Evolutionary conservation across 2,888 invertebrate species (phyloP).

Genomic region (Caenorhabditis sp.): DNA sequence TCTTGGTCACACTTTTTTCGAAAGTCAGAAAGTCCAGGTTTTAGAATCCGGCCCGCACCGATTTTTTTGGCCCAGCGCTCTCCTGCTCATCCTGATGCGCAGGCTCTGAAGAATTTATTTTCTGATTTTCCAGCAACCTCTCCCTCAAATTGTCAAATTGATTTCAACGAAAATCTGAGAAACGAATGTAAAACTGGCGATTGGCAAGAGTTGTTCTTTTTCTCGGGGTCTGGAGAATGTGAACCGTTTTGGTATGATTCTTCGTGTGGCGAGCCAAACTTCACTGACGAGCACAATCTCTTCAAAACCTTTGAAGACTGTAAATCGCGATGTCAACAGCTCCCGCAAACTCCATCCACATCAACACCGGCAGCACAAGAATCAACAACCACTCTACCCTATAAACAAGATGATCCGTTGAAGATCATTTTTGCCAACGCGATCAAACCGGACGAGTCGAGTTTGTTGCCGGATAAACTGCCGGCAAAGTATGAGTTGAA

Average conservation of each 20-base stretch:
- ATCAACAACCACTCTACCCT: conserved; percentile 5
- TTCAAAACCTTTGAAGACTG: conserved; percentile 39
- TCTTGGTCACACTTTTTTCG: too few relatives aligned
- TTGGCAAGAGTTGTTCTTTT: conserved; percentile 47
- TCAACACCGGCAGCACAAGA: conserved; percentile 4
- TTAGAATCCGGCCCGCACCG: too few relatives aligned
- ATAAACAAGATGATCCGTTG: conserved; percentile 25
- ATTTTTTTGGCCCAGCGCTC: too few relatives aligned
- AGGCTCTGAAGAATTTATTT: too few relatives aligned
- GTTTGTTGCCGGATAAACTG: conserved; percentile 28
- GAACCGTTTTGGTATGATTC: conserved; percentile 64
- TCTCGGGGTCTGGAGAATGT: conserved; percentile 33
- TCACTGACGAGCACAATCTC: conserved; percentile 29
- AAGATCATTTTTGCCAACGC: conserved; percentile 34
- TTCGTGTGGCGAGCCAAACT: conserved; percentile 46
- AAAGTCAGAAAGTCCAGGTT: too few relatives aligned
- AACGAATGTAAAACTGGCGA: conserved; percentile 38
- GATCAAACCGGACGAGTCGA: conserved; percentile 22
- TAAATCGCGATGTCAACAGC: background rate
- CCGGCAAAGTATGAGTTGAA: conserved; percentile 29
- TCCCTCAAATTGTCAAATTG: conserved; percentile 9
- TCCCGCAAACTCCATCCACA: background rate
- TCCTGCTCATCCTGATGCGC: too few relatives aligned
- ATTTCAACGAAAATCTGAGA: conserved; percentile 33
- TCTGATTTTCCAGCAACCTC: too few relatives aligned